Evolutionary conservation across 30 jellyfish, hydroid and myxozoan species (phyloP).

Genomic region (Clytia hemisphaerica): DNA sequence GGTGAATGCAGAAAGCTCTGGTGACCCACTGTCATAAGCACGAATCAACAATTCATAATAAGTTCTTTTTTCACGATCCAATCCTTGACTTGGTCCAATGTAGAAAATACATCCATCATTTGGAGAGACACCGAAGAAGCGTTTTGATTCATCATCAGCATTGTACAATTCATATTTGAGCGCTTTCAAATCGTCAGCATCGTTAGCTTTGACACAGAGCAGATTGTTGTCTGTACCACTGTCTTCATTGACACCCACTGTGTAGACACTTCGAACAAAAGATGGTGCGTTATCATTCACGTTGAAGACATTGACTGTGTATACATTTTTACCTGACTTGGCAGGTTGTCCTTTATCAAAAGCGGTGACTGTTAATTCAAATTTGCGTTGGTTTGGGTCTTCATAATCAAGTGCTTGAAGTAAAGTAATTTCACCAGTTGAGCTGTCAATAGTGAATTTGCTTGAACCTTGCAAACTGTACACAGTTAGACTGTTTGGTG

Average conservation of each 20-base stretch:
- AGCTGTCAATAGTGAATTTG: constrained; percentile 31
- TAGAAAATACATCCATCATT: constrained; percentile 12
- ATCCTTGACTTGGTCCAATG: neutral
- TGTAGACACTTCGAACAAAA: neutral
- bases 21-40: constrained; percentile 72
- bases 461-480: too few species aligned
- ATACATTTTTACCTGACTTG: constrained; percentile 17
- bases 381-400: constrained; percentile 26
- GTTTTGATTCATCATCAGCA: neutral
- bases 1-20: constrained; percentile 41
- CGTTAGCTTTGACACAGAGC: constrained; percentile 18
- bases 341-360: constrained; percentile 55
- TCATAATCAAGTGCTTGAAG: constrained; percentile 47
- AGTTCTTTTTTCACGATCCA: constrained; percentile 57
- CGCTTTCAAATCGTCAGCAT: neutral
- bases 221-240: neutral
- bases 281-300: constrained; percentile 56
- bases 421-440: constrained; percentile 59
- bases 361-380: constrained; percentile 52
- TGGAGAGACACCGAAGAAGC: neutral
- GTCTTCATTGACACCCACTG: constrained; percentile 6
- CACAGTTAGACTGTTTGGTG: too few species aligned
- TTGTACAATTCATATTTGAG: neutral
- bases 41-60: constrained; percentile 30
- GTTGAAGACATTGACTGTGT: constrained; percentile 49